Percentiles rank a stretch among this genome's conserved stretches.
Evolutionary conservation across 2,888 invertebrate genomes (phyloP).

Genomic region (Cheilosia impressa): DNA sequence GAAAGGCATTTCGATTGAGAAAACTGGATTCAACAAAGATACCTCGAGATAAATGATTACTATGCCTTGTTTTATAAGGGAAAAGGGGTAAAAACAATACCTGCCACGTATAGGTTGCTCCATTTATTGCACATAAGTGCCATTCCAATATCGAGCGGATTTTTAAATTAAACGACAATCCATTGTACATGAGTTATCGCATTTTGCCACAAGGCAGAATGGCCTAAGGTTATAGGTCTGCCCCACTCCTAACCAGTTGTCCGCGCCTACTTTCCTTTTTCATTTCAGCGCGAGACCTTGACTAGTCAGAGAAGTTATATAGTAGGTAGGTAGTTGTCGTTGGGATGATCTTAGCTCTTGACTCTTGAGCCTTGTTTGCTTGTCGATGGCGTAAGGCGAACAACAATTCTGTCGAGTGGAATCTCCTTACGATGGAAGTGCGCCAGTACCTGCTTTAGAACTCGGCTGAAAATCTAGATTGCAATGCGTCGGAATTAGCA

Average conservation of each 20-base stretch:
- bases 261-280: slow-evolving; percentile 63
- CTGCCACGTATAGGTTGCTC: too few relatives aligned
- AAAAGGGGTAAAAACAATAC: too few relatives aligned
- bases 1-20: neutral
- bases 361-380: neutral
- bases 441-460: neutral
- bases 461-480: neutral
- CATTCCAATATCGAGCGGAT: too few relatives aligned
- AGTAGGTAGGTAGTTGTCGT: neutral
- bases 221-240: neutral
- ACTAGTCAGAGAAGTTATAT: slow-evolving; percentile 23
- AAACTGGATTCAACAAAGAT: slow-evolving; percentile 2
- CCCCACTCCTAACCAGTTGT: neutral
- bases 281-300: slow-evolving; percentile 53
- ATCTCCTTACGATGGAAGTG: neutral
- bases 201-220: neutral
- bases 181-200: slow-evolving; percentile 28
- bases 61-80: too few relatives aligned
- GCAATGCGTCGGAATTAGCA: neutral
- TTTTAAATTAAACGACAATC: too few relatives aligned
- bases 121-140: too few relatives aligned
- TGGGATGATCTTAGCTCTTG: neutral
- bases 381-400: neutral
- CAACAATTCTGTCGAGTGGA: slow-evolving; percentile 2
- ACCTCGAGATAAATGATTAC: too few relatives aligned